Percentiles rank a stretch among this genome's conserved stretches.
These are phyloP conservation scores for Hylomyscus alleni DNA, from an alignment of 2,797 vertebrate species.

Conservation along the genomic window DNA sequence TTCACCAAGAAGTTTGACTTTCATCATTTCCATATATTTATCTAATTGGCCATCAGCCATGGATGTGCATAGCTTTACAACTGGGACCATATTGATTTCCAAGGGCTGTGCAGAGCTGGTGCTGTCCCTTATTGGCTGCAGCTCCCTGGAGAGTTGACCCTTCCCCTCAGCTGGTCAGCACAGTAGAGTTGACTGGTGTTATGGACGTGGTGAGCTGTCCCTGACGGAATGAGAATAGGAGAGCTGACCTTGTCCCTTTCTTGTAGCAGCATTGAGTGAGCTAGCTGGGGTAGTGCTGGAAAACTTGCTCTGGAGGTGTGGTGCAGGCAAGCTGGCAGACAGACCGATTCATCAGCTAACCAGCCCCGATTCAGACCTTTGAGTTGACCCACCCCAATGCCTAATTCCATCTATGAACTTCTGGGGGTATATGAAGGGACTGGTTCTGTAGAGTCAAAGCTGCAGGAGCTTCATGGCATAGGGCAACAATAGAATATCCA, in stretches of 20 bases:
- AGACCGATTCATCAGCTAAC: neutral
- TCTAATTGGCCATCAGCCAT: neutral
- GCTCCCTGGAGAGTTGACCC: neutral
- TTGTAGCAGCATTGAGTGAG: neutral
- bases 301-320: neutral
- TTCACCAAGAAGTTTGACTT: neutral
- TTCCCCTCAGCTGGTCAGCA: neutral
- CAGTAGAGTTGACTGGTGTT: neutral
- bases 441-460: neutral
- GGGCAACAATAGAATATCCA: neutral
- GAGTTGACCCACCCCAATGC: neutral
- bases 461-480: neutral
- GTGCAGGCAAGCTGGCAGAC: neutral
- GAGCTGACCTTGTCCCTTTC: neutral
- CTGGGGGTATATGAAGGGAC: neutral
- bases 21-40: neutral
- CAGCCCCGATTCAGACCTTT: neutral
- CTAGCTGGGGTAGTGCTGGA: neutral
- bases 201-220: neutral
- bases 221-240: neutral
- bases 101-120: neutral
- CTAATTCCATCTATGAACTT: neutral
- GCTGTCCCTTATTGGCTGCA: neutral
- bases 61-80: neutral
- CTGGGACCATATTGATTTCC: neutral